phyloP scores from a whole-genome alignment of 1,140 invertebrate genomes.

The Holcopasites calliopsidis region DNA sequence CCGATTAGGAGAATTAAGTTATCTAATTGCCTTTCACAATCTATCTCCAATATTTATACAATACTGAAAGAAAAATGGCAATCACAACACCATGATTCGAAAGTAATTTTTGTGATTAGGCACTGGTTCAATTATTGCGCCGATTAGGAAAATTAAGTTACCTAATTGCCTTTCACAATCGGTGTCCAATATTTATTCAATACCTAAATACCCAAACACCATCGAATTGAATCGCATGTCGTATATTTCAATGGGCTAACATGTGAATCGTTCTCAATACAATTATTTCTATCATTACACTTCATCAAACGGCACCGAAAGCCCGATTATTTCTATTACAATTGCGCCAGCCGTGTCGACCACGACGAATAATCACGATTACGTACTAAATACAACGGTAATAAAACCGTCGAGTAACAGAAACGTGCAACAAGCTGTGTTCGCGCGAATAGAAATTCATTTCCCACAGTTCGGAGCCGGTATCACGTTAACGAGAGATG shows the following conservation, averaged over 20 bases:
- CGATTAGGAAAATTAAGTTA: too few species aligned
- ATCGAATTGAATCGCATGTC: too few species aligned
- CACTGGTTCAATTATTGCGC: too few species aligned
- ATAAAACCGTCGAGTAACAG: constrained; percentile 8
- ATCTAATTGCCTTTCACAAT: not conserved
- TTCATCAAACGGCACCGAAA: constrained; percentile 27
- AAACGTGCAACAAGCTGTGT: not conserved
- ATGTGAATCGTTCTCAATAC: constrained; percentile 7
- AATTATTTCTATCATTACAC: constrained; percentile 17
- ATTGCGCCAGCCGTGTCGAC: not conserved
- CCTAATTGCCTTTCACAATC: too few species aligned
- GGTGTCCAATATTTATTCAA: too few species aligned
- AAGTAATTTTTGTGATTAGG: too few species aligned
- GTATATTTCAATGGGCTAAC: too few species aligned
- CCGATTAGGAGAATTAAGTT: too few species aligned
- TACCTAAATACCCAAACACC: too few species aligned
- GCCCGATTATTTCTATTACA: constrained; percentile 23
- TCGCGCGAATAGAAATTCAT: constrained; percentile 13
- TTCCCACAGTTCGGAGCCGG: constrained; percentile 29
- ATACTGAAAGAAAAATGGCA: not conserved
- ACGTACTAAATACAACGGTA: constrained; percentile 1
- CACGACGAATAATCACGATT: constrained; percentile 18
- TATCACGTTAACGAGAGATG: constrained; percentile 27
- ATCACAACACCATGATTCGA: too few species aligned
- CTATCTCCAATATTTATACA: constrained; percentile 5